Conservation (phyloP, 2,888 invertebrate species). For the Hemithea aestivaria region DNA sequence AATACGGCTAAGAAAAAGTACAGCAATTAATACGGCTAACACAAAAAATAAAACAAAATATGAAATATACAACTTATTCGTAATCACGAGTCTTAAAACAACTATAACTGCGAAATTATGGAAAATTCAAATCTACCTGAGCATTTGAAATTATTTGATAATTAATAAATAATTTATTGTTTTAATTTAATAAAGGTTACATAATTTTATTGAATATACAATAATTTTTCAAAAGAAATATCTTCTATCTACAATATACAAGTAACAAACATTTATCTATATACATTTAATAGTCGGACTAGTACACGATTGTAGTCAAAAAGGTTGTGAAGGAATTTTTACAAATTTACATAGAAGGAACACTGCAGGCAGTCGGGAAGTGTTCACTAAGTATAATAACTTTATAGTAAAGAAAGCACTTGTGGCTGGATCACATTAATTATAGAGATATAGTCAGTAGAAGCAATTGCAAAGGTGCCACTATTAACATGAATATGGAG, state of each 20-base stretch:
- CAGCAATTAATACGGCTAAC: slow-evolving; percentile 55
- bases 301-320: slow-evolving; percentile 72
- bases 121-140: slow-evolving; percentile 58
- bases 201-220: slow-evolving; percentile 66
- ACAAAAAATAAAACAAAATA: slow-evolving; percentile 47
- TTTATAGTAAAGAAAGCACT: slow-evolving; percentile 6
- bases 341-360: slow-evolving; percentile 65
- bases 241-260: slow-evolving; percentile 79
- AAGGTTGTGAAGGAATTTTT: slow-evolving; percentile 46
- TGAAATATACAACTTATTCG: slow-evolving; percentile 49
- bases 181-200: slow-evolving; percentile 55
- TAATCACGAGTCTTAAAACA: slow-evolving; percentile 39
- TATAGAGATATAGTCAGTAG: too few species aligned
- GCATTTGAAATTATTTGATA: slow-evolving; percentile 58
- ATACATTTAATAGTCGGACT: slow-evolving; percentile 76
- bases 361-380: slow-evolving; percentile 44
- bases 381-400: slow-evolving; percentile 25
- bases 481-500: too few species aligned
- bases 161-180: slow-evolving; percentile 70
- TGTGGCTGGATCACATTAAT: slow-evolving; percentile 6
- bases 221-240: slow-evolving; percentile 73
- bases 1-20: slow-evolving; percentile 73
- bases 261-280: slow-evolving; percentile 78
- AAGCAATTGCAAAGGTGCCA: too few species aligned
- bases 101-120: slow-evolving; percentile 42